phyloP scores from a whole-genome alignment of 2,113 vertebrate genomes.

The Phrynosoma blainvillii region DNA sequence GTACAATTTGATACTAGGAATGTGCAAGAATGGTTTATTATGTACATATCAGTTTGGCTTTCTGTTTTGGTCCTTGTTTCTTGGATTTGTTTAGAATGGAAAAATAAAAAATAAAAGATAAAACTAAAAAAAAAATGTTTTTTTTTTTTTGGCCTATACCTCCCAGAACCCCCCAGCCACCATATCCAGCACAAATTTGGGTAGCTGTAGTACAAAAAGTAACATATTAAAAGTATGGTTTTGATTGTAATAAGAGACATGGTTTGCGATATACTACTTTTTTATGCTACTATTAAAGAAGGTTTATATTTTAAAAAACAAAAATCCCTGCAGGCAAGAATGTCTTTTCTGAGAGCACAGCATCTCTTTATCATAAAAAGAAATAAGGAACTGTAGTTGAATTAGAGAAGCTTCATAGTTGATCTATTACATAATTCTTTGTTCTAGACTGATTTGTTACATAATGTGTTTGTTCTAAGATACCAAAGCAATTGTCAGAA shows the following conservation, averaged over 20 bases:
- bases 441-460: too few relatives aligned
- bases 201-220: too few relatives aligned
- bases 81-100: too few relatives aligned
- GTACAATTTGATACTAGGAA: too few relatives aligned
- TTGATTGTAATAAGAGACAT: not conserved
- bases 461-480: not conserved
- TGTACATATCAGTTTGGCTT: too few relatives aligned
- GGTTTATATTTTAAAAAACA: not conserved
- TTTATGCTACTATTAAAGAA: not conserved
- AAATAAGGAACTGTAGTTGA: not conserved
- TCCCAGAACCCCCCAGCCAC: too few relatives aligned
- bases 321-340: rapidly evolving
- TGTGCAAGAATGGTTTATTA: too few relatives aligned
- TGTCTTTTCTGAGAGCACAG: not conserved
- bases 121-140: too few relatives aligned
- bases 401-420: not conserved
- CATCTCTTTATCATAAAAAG: not conserved
- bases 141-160: too few relatives aligned
- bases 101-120: too few relatives aligned
- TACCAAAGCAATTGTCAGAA: not conserved
- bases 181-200: too few relatives aligned
- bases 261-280: not conserved
- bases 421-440: not conserved
- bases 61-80: too few relatives aligned
- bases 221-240: not conserved